Base-by-base conservation (phyloP, 2,113 vertebrate genomes). In the Gadus chalcogrammus region DNA sequence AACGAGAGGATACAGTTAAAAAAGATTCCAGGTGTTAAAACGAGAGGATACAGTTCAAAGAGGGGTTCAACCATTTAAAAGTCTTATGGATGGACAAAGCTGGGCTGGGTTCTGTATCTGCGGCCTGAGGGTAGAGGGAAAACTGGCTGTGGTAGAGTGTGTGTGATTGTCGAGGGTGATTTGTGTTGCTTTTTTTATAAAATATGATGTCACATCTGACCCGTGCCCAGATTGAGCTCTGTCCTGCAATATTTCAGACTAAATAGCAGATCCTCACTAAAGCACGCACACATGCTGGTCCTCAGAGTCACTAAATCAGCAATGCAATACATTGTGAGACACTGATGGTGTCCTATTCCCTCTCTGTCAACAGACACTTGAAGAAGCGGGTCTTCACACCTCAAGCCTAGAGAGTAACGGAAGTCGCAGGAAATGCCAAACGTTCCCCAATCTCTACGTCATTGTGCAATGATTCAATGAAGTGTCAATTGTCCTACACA, bases 241-340 rank as follows among this genome's bases (percentile, higher is more conserved):
- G 58, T 48, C 68, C 81, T 85, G 80, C 68, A 70, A 64, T 58
- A 74, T 70, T 55, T 65, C 56, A 9, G 4, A 52, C 63, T 65
- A 52, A 65, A 53, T 15, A 66, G 20, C 48, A 20, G 67, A 48
- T 73, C 71, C n/a, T 48, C 53, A 56, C 62, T 85, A 79, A 82
- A 79, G 84, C 76, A 71, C 75, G 55, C 2, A 17, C 31, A 28
- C 24, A 15, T 17, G 18, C 12, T 15, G 68, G 24, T 68, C 79
- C 72, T 69, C 12, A 55, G n/a, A n/a, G 77, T 71, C 75, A 48
- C 55, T 67, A 76, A 72, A 76, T 73, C 64, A 35, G 61, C 61
- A n/a, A 53, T 48, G 73, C 63, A 65, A 24, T 72, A 78, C 80
- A 80, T 81, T 65, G 48, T 4, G 42, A 63, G 78, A 77, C 79